phyloP scores from a whole-genome alignment of 2,113 vertebrate genomes.

The Pao palembangensis region DNA sequence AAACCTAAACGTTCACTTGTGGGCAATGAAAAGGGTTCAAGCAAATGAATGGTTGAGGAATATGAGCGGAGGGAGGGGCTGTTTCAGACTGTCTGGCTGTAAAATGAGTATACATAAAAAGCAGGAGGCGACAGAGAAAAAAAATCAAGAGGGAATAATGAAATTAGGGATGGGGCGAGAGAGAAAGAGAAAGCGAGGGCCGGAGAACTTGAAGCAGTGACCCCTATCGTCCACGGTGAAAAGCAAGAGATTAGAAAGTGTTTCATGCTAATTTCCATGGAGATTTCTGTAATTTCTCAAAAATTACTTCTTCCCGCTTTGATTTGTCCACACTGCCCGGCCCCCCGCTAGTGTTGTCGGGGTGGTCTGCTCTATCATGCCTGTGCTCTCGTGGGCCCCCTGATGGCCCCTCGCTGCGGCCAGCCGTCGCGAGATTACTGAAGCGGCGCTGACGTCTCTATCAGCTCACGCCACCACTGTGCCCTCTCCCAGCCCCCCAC shows the following conservation, averaged over 20 bases:
- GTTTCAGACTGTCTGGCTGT: constrained; percentile 76
- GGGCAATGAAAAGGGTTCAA: constrained; percentile 72
- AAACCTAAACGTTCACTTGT: constrained; percentile 79
- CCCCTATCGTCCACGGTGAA: constrained; percentile 89
- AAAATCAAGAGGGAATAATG: constrained; percentile 78
- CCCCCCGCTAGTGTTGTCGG: constrained; percentile 80
- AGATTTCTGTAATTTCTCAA: constrained; percentile 98
- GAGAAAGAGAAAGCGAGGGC: constrained; percentile 79
- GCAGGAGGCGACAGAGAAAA: constrained; percentile 32
- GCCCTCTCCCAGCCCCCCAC: constrained; percentile 71
- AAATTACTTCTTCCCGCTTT: constrained; percentile 91
- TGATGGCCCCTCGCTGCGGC: constrained; percentile 82
- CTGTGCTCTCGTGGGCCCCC: constrained; percentile 78
- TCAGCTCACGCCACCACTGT: constrained; percentile 81
- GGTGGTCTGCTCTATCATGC: constrained; percentile 90
- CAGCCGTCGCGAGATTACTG: constrained; percentile 87
- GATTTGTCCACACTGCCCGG: constrained; percentile 83
- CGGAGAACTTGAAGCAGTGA: constrained; percentile 87
- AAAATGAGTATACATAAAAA: constrained; percentile 80
- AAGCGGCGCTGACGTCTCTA: constrained; percentile 92
- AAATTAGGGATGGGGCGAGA: constrained; percentile 78
- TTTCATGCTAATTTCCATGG: constrained; percentile 99
- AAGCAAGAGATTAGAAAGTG: constrained; percentile 97
- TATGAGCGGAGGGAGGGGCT: constrained; percentile 74
- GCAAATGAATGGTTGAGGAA: constrained; percentile 75